Base-by-base conservation (phyloP, 2,113 vertebrate species). In the Hippocampus zosterae region DNA sequence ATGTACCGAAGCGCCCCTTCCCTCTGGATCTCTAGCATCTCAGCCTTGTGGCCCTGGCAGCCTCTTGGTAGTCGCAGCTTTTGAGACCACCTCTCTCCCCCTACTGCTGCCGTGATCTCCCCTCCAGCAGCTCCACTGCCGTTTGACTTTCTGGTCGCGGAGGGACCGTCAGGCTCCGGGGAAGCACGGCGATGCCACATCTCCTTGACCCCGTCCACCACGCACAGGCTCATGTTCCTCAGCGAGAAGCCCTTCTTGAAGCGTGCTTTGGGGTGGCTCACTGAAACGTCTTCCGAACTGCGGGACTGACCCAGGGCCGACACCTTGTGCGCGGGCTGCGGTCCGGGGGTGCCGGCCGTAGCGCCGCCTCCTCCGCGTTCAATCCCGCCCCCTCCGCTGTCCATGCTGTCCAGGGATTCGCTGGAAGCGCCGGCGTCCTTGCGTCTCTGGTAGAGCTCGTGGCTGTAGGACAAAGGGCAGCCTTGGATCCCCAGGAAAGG, bases 171-270 rank as follows among this genome's bases (percentile, higher is more conserved):
- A 0, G 95, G 94, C 75, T 98, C 96, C 0, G 96, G 95, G 0
- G 95, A 96, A 29, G 95, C 90, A 37, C 94, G 92, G 37, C 96
- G 90, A 72, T 97, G 95, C 96, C 96, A 98, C 92, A 99, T 96
- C 89, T 98, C 97, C 70, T 95, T 95, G 82, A 99, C 92, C 0
- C 97, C 96, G 0, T 97, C 97, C 86, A 97, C 95, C 83, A 99
- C 95, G 0, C 96, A 97, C 75, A 98, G 88, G 73, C 97, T 98
- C 95, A 99, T 96, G 90, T 98, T 98, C 82, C 97, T 93, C 85
- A 99, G 83, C 0, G 96, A 98, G 78, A 98, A 98, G 72, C 97
- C 96, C 74, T 98, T 98, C 83, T 96, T 98, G 81, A 95, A 95
- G 59, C 94, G 94, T 23, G 95, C 89, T 82, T 95, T 95, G 63